Conservation (phyloP, 2,888 invertebrate genomes). For the Altica lythri region DNA sequence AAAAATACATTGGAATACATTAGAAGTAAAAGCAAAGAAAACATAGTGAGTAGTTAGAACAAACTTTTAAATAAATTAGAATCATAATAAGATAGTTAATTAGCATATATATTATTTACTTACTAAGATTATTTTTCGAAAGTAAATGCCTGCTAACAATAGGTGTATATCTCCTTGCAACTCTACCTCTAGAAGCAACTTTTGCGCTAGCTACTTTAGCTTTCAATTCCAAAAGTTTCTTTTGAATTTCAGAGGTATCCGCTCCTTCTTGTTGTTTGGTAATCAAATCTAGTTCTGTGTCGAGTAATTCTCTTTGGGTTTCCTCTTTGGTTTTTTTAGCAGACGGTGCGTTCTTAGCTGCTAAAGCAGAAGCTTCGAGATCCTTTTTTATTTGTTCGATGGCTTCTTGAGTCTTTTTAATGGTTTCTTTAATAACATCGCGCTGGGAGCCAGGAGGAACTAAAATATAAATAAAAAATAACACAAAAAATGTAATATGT, state of each 20-base stretch:
- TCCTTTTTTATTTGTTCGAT: constrained; percentile 80
- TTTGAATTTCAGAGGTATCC: constrained; percentile 81
- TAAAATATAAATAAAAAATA: constrained; percentile 48
- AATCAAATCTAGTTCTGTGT: constrained; percentile 88
- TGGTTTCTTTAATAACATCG: constrained; percentile 74
- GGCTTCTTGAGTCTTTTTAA: constrained; percentile 80
- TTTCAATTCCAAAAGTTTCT: constrained; percentile 75
- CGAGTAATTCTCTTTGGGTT: constrained; percentile 75
- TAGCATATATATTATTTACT: constrained; percentile 24
- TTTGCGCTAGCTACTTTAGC: constrained; percentile 54
- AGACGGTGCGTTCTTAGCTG: constrained; percentile 52
- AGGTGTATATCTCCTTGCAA: constrained; percentile 53
- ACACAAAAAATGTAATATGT: too few relatives aligned
- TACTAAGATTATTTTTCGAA: constrained; percentile 53
- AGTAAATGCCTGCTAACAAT: constrained; percentile 50
- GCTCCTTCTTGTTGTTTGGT: constrained; percentile 87
- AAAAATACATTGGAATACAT: too few relatives aligned
- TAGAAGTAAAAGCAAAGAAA: too few relatives aligned
- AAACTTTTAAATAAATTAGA: background rate
- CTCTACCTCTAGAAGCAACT: constrained; percentile 49
- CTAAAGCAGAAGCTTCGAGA: constrained; percentile 52
- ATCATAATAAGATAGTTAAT: background rate
- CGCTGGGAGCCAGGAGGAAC: constrained; percentile 74
- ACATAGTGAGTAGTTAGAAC: too few relatives aligned
- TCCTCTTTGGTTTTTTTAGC: constrained; percentile 46